These are phyloP conservation scores for Pseudopodoces humilis DNA, from an alignment of 2,113 vertebrate genomes.

Conservation along the genomic window DNA sequence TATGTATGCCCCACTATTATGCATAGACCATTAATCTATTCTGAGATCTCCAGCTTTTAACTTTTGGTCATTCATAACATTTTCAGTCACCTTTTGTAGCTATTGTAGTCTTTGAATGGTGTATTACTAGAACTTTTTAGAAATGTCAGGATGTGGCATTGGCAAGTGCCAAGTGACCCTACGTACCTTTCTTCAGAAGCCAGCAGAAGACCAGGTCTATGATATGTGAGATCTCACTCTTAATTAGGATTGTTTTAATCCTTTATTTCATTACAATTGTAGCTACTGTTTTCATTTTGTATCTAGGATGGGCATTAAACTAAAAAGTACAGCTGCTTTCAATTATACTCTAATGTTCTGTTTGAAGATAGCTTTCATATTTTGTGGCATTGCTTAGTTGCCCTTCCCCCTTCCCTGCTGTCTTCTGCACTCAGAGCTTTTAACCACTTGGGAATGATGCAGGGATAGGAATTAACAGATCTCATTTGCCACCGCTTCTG, in stretches of 20 bases:
- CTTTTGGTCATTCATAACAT: not conserved
- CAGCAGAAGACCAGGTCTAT: not conserved
- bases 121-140: not conserved
- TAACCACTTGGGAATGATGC: not conserved
- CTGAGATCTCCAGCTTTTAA: not conserved
- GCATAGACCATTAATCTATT: not conserved
- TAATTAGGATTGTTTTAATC: not conserved
- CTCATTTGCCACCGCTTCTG: not conserved
- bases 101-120: not conserved
- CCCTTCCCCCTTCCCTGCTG: not conserved
- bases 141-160: not conserved
- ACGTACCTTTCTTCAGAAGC: not conserved
- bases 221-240: not conserved
- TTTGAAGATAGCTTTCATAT: constrained; percentile 17
- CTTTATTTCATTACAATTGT: not conserved
- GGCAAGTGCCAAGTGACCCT: not conserved
- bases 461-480: not conserved
- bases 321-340: not conserved
- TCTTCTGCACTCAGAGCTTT: not conserved
- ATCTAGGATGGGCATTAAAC: not conserved
- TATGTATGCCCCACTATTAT: not conserved
- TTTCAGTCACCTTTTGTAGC: not conserved
- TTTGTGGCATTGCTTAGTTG: not conserved
- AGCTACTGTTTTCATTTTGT: not conserved
- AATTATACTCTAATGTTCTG: not conserved